Base-by-base conservation (phyloP, 2,797 vertebrate genomes). In the Bradypodion pumilum region DNA sequence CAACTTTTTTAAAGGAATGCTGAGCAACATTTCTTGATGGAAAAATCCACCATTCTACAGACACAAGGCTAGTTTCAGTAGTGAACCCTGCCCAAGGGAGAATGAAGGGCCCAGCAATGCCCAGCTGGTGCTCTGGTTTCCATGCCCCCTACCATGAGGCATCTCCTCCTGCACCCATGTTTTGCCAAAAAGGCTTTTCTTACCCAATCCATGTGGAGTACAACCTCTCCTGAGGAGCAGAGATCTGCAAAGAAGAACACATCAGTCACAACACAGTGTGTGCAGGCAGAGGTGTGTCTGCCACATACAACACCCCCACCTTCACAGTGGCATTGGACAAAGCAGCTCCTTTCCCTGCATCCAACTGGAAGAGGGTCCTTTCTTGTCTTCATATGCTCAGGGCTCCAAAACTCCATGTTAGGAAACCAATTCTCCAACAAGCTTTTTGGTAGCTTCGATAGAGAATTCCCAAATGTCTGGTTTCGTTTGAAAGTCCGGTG, bases 121-220 rank as follows among this genome's bases (percentile, higher is more conserved):
- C 42, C 69, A 3, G 56, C 29, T 56, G 63, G 63, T 63, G 68
- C 40, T 25, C 40, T 42, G n/a, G 25, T 25, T 65, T 32, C 75
- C 56, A 65, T 73, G 4, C n/a, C n/a, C n/a, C n/a, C n/a, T n/a
- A n/a, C n/a, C n/a, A n/a, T n/a, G n/a, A n/a, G n/a, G n/a, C n/a
- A n/a, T n/a, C n/a, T n/a, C n/a, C n/a, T n/a, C n/a, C n/a, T n/a
- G n/a, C n/a, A n/a, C n/a, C n/a, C n/a, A n/a, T n/a, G n/a, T n/a
- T n/a, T n/a, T n/a, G n/a, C n/a, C n/a, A n/a, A 16, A 16, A 15
- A 15, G 40, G 19, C 69, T 69, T 7, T 35, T 40, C 95, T 97
- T 94, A 98, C 97, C 97, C 97, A 0, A 98, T 98, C 97, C 97
- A 98, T 0, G 97, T 98, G 83, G 97, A 98, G 86, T 98, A 98